Percentiles rank a stretch among this genome's conserved stretches.
Evolutionary conservation across 2,113 vertebrate species (phyloP).

Genomic region (Tylochromis polylepis): DNA sequence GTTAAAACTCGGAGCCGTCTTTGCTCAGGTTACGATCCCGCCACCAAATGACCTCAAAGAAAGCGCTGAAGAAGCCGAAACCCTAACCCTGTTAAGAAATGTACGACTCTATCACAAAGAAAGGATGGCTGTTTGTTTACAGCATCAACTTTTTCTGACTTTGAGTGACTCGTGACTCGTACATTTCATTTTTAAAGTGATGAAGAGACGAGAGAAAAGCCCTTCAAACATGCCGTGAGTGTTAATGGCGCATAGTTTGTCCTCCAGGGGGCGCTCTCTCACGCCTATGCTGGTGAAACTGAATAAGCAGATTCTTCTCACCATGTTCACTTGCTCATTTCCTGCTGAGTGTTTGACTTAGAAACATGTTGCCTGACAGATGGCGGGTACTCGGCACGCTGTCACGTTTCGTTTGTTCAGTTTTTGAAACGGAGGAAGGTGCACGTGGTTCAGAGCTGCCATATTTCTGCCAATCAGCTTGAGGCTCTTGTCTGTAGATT

Average conservation of each 20-base stretch:
- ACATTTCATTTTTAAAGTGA: not conserved
- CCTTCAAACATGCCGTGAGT: not conserved
- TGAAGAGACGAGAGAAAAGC: not conserved
- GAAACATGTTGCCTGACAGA: not conserved
- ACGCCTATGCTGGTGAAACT: not conserved
- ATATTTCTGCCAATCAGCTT: not conserved
- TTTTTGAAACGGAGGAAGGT: not conserved
- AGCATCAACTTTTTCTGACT: not conserved
- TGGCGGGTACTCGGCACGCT: not conserved
- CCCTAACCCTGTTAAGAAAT: slow-evolving; percentile 44
- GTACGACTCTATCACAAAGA: not conserved
- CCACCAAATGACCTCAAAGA: not conserved
- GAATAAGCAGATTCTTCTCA: not conserved
- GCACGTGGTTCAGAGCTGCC: not conserved
- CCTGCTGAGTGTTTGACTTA: not conserved
- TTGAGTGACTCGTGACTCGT: not conserved
- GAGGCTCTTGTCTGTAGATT: not conserved
- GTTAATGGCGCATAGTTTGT: not conserved
- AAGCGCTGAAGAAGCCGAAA: slow-evolving; percentile 77
- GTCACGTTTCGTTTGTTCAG: not conserved
- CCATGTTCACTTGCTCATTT: not conserved
- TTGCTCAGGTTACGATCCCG: slow-evolving; percentile 20
- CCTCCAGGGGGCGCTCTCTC: not conserved
- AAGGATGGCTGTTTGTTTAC: not conserved
- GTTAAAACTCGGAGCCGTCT: not conserved